A percentile compares a stretch with the other conserved stretches of the same genome.
phyloP scores from a whole-genome alignment of 2,888 invertebrate species.

The Herminia tarsipennalis region DNA sequence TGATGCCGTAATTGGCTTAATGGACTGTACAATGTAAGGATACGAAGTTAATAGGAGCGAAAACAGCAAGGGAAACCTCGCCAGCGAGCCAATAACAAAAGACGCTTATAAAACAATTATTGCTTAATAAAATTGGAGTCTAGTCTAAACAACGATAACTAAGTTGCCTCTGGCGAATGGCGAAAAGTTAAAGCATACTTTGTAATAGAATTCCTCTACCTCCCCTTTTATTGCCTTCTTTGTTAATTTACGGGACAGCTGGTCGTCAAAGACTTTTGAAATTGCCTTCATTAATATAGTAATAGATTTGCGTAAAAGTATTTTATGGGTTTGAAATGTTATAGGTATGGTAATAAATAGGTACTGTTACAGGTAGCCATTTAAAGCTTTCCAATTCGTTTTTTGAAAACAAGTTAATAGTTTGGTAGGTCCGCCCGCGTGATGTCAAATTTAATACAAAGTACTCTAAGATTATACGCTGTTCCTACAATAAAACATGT shows the following conservation, averaged over 20 bases:
- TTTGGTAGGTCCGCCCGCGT: no score
- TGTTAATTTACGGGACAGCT: slow-evolving; percentile 10
- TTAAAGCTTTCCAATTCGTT: no score
- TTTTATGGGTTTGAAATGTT: no score
- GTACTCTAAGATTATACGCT: no score
- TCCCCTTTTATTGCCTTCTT: slow-evolving; percentile 15
- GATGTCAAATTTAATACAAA: no score
- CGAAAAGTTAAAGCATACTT: slow-evolving; percentile 18
- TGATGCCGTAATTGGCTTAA: slow-evolving; percentile 8
- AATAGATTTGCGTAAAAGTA: no score
- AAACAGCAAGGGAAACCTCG: slow-evolving; percentile 4
- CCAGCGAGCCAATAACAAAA: slow-evolving; percentile 6
- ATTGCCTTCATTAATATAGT: slow-evolving; percentile 6
- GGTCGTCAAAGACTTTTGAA: slow-evolving; percentile 17
- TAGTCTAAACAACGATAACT: slow-evolving; percentile 23
- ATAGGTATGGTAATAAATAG: no score
- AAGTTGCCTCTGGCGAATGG: slow-evolving; percentile 17
- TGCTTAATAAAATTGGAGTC: slow-evolving; percentile 19
- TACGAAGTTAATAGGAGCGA: slow-evolving; percentile 8
- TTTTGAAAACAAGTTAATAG: no score
- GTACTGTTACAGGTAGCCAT: no score
- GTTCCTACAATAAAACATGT: no score
- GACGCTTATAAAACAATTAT: slow-evolving; percentile 28
- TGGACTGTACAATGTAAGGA: slow-evolving; percentile 14
- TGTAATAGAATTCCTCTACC: slow-evolving; percentile 29